Evolutionary conservation across 2,797 vertebrate genomes (phyloP).

Genomic region (Enteromius treurensis): DNA sequence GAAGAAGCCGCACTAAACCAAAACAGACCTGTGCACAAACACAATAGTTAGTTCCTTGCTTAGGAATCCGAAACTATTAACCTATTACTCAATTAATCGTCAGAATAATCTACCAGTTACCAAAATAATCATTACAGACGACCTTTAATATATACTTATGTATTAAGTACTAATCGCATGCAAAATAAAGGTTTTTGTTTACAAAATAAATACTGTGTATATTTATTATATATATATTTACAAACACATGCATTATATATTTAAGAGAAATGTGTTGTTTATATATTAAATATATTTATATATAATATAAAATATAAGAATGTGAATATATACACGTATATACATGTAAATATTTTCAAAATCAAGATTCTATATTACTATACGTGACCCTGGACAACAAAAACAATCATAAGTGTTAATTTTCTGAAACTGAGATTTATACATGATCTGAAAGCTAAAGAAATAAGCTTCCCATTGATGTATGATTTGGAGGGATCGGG

Average conservation of each 20-base stretch:
- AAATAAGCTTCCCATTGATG: too few species aligned
- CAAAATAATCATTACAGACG: background rate
- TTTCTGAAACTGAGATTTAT: too few species aligned
- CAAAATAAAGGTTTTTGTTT: too few species aligned
- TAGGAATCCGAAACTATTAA: background rate
- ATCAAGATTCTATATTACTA: background rate
- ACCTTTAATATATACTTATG: background rate
- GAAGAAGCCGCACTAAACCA: constrained; percentile 85
- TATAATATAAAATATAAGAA: too few species aligned
- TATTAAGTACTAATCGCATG: too few species aligned
- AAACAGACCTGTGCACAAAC: constrained; percentile 83
- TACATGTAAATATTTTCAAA: background rate
- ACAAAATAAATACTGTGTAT: too few species aligned
- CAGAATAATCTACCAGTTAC: background rate
- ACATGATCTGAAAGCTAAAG: too few species aligned
- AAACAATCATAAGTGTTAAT: too few species aligned
- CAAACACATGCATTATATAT: too few species aligned
- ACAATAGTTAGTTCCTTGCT: background rate
- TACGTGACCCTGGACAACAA: too few species aligned
- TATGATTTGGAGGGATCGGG: too few species aligned
- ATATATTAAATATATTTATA: background rate
- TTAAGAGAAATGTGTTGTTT: background rate
- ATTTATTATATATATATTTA: too few species aligned
- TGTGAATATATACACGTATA: background rate
- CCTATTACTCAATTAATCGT: background rate